Conservation (phyloP, 2,888 invertebrate genomes). For the Halocaridina rubra region DNA sequence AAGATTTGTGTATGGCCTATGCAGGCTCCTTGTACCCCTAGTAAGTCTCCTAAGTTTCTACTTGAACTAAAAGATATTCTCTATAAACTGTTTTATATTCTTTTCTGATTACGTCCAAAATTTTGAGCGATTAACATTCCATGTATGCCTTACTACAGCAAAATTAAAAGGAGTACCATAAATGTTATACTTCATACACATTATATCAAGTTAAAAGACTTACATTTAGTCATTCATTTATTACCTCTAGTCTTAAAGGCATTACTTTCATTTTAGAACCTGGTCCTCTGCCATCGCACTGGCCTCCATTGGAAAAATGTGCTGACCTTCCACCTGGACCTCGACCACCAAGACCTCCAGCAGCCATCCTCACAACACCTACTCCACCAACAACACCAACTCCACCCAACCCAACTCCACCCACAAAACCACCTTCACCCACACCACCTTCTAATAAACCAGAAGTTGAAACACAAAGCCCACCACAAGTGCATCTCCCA, state of each 20-base stretch:
- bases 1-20: slow-evolving; percentile 40
- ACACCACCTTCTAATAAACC: not conserved
- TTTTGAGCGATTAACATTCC: too few relatives aligned
- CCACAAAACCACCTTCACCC: not conserved
- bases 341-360: not conserved
- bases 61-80: too few relatives aligned
- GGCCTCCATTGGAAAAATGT: not conserved
- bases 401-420: not conserved
- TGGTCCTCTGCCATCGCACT: not conserved
- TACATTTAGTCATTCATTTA: too few relatives aligned
- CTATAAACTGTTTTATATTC: too few relatives aligned
- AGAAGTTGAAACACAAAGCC: too few relatives aligned
- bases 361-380: not conserved
- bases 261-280: not conserved
- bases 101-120: too few relatives aligned
- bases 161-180: too few relatives aligned
- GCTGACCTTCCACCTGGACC: not conserved
- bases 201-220: too few relatives aligned
- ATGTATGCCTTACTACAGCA: too few relatives aligned
- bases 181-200: too few relatives aligned
- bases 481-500: too few relatives aligned
- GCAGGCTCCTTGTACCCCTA: slow-evolving; percentile 5
- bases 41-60: slow-evolving; percentile 23
- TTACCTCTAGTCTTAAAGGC: too few relatives aligned
- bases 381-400: not conserved